Evolutionary conservation across 2,113 vertebrate genomes (phyloP), one percentile per base, ranked within the genome.

Genomic region (Limanda limanda): DNA sequence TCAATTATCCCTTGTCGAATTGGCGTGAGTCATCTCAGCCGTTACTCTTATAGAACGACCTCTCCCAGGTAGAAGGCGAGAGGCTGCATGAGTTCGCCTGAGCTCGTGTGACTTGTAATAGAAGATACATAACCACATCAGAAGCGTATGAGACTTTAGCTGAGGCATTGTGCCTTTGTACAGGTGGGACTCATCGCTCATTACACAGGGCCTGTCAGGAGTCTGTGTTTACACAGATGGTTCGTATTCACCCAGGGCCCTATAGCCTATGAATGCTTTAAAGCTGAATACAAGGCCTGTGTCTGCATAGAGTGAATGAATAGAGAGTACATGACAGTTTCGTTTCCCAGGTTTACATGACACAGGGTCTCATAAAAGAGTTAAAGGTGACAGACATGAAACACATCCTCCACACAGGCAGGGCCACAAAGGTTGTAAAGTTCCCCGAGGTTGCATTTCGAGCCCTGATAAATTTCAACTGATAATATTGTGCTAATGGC

Each of bases 211-310:
- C 74, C 67, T 74, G 78, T 86, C 82, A 84, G 59, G 67, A 74
- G 84, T 74, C 76, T 81, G 48, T 90, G 86, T 93, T 93, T 86
- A 70, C 84, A 92, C 92, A 93, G 91, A 93, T 93, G 92, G 88
- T 92, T 92, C 82, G 84, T 85, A 74, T 92, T 89, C 87, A 82
- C 80, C 73, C 74, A 4, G 61, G 79, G 79, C 61, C 78, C 58
- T 88, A 51, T 84, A n/a, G n/a, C n/a, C n/a, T n/a, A 74, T 74
- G 82, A 88, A 85, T 69, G 83, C 42, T 74, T 74, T 84, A 78
- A 85, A 90, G 76, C 66, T 60, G 61, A 69, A 69, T 86, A 72
- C 20, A 5, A 71, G 65, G 68, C 70, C 78, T 83, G 71, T 86
- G 80, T 85, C 70, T 63, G 72, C 57, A 45, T 17, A 27, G 57